Conservation (phyloP, 2,888 invertebrate genomes). For the Amorpha juglandis region DNA sequence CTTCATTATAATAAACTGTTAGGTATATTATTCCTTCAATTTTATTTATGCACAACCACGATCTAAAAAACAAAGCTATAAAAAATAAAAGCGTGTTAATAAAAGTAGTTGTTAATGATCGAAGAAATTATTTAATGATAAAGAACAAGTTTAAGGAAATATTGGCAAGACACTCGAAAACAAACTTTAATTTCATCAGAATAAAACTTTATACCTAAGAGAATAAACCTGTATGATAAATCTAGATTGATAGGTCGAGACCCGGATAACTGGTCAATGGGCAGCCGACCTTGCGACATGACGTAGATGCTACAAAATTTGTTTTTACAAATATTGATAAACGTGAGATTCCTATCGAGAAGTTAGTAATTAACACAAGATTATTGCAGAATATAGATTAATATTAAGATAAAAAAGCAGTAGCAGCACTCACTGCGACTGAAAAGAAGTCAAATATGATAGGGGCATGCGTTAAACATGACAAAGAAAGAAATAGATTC, state of each 20-base stretch:
- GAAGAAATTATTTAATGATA: background rate
- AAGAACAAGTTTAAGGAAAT: background rate
- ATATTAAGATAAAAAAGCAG: background rate
- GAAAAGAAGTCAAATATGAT: background rate
- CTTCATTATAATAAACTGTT: background rate
- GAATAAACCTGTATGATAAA: background rate
- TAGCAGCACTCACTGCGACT: no score
- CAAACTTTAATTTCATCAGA: background rate
- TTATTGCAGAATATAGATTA: background rate
- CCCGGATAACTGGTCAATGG: constrained; percentile 19
- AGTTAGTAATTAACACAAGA: background rate
- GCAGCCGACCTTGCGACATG: constrained; percentile 12
- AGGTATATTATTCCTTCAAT: background rate
- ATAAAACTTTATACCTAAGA: background rate
- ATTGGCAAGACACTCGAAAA: background rate
- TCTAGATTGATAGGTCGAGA: constrained; percentile 20
- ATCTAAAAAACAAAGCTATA: constrained; percentile 13
- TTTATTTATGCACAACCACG: background rate
- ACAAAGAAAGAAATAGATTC: background rate
- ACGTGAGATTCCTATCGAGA: background rate
- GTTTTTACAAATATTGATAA: constrained; percentile 1
- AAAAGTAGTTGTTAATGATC: background rate
- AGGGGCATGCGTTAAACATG: background rate
- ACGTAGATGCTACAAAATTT: constrained; percentile 1
- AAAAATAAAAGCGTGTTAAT: background rate